Percentiles rank a stretch among this genome's conserved stretches.
Evolutionary conservation across 2,888 invertebrate genomes (phyloP).

Genomic region (Octonoba sinensis): DNA sequence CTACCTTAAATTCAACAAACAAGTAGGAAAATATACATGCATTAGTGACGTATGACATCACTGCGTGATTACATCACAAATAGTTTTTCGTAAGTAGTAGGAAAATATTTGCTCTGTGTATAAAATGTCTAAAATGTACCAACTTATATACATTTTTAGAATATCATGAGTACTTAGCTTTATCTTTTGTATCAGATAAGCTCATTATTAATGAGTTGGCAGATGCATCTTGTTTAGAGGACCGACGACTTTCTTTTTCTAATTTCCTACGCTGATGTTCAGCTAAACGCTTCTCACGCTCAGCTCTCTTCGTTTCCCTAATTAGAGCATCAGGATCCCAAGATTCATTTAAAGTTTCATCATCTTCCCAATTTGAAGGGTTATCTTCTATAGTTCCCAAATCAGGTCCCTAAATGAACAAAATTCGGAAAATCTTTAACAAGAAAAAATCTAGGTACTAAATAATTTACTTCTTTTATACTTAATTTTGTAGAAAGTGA

Average conservation of each 20-base stretch:
- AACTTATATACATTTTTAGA: neutral
- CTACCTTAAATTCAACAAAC: too few relatives aligned
- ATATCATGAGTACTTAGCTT: slow-evolving; percentile 53
- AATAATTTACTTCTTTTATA: neutral
- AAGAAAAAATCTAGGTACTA: neutral
- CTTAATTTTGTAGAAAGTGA: neutral
- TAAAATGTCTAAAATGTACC: too few relatives aligned
- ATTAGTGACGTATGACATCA: too few relatives aligned
- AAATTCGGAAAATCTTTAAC: neutral
- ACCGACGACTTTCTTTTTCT: slow-evolving; percentile 47
- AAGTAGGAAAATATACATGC: too few relatives aligned
- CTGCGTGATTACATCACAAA: too few relatives aligned
- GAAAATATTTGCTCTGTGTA: too few relatives aligned
- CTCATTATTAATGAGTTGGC: slow-evolving; percentile 28
- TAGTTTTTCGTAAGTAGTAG: too few relatives aligned
- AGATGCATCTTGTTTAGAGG: slow-evolving; percentile 33
- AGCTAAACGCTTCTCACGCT: slow-evolving; percentile 55
- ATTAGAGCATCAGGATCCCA: slow-evolving; percentile 57
- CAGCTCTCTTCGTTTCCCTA: slow-evolving; percentile 45
- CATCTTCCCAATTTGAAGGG: slow-evolving; percentile 54
- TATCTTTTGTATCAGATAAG: slow-evolving; percentile 53
- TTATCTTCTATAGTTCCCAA: slow-evolving; percentile 60
- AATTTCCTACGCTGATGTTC: slow-evolving; percentile 60
- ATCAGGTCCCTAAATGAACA: slow-evolving; percentile 41
- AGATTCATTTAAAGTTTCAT: slow-evolving; percentile 31